These are phyloP conservation scores for Monochamus saltuarius DNA, from an alignment of 1,140 invertebrate species.

Conservation along the genomic window DNA sequence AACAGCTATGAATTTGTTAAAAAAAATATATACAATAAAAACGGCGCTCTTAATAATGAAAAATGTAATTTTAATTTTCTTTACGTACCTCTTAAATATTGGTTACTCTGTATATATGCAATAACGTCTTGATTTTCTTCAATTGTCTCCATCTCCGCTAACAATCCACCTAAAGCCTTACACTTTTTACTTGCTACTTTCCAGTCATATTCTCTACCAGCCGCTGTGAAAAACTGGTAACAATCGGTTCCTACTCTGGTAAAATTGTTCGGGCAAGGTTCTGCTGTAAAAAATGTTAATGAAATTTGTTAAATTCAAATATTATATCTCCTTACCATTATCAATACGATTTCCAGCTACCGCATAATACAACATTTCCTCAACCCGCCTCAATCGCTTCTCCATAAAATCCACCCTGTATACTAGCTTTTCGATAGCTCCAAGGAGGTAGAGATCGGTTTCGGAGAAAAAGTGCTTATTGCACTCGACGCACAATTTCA, in stretches of 20 bases:
- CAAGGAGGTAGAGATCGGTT: constrained; percentile 76
- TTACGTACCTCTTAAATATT: constrained; percentile 57
- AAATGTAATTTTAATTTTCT: too few relatives aligned
- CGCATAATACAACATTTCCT: constrained; percentile 74
- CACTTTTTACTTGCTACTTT: constrained; percentile 74
- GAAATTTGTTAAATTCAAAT: too few relatives aligned
- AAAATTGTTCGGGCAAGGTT: constrained; percentile 71
- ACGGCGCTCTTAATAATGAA: too few relatives aligned
- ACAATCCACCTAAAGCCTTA: constrained; percentile 63
- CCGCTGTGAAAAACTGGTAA: constrained; percentile 63
- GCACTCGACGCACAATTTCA: too few relatives aligned
- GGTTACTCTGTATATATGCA: constrained; percentile 62
- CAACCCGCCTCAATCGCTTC: constrained; percentile 69
- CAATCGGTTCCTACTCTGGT: constrained; percentile 68
- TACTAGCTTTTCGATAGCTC: constrained; percentile 80
- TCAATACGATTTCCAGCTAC: constrained; percentile 66
- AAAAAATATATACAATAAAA: too few relatives aligned
- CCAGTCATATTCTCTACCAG: constrained; percentile 68
- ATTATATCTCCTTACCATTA: constrained; percentile 51
- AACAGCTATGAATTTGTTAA: too few relatives aligned
- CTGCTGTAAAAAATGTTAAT: too few relatives aligned
- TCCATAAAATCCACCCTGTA: constrained; percentile 73
- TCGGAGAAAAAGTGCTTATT: too few relatives aligned
- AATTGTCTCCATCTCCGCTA: constrained; percentile 69
- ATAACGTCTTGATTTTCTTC: constrained; percentile 69